Conservation (phyloP, 2,888 invertebrate genomes). For the Thymelicus acteon region DNA sequence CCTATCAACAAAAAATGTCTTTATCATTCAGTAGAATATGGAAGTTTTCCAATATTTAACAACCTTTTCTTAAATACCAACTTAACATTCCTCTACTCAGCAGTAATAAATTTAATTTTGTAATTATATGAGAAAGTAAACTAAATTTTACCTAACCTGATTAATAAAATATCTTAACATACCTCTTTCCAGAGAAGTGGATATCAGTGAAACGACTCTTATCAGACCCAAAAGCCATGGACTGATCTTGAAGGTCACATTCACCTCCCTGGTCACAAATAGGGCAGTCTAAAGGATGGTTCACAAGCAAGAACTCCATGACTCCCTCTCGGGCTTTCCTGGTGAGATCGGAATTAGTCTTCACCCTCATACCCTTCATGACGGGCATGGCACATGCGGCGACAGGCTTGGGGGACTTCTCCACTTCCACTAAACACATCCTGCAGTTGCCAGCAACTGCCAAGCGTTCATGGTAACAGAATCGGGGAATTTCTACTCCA, state of each 20-base stretch:
- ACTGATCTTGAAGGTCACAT: slow-evolving; percentile 98
- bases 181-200: slow-evolving; percentile 95
- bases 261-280: slow-evolving; percentile 99
- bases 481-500: slow-evolving; percentile 99
- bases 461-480: slow-evolving; percentile 99
- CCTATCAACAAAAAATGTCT: slow-evolving; percentile 70
- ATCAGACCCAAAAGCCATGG: slow-evolving; percentile 99
- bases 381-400: slow-evolving; percentile 99
- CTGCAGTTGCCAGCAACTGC: slow-evolving; percentile 99
- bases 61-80: too few relatives aligned
- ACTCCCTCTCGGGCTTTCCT: slow-evolving; percentile 91
- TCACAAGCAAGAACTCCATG: slow-evolving; percentile 99
- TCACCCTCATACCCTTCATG: slow-evolving; percentile 99
- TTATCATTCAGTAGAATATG: background rate
- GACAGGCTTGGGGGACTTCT: slow-evolving; percentile 98
- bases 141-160: background rate
- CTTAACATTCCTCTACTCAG: too few relatives aligned
- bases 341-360: slow-evolving; percentile 98
- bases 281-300: slow-evolving; percentile 99
- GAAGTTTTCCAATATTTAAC: too few relatives aligned
- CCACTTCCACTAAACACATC: slow-evolving; percentile 99
- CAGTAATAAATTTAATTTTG: too few relatives aligned
- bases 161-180: slow-evolving; percentile 42
- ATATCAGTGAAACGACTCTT: slow-evolving; percentile 97
- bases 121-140: too few relatives aligned